These are phyloP conservation scores for Carollia perspicillata DNA, from an alignment of 2,113 vertebrate genomes.

Conservation along the genomic window DNA sequence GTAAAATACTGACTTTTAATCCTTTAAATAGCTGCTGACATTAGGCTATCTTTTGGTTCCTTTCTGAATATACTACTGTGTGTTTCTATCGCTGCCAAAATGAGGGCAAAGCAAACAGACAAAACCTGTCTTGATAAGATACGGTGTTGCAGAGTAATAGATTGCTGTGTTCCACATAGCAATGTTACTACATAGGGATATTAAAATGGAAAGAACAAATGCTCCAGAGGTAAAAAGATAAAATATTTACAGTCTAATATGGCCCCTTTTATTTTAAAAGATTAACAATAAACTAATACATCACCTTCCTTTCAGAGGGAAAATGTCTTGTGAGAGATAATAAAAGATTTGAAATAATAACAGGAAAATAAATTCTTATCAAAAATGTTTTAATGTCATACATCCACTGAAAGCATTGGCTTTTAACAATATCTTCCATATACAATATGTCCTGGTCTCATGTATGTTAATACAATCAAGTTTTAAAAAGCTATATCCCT, in stretches of 20 bases:
- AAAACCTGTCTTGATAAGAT: background rate
- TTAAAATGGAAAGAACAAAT: background rate
- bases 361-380: background rate
- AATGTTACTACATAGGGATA: background rate
- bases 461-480: background rate
- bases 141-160: background rate
- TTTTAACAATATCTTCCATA: background rate
- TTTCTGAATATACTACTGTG: background rate
- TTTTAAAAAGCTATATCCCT: background rate
- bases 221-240: background rate
- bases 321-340: background rate
- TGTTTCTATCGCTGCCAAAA: background rate
- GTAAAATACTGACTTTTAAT: constrained; percentile 4
- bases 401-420: background rate
- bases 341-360: background rate
- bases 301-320: background rate
- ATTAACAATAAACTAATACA: constrained; percentile 5
- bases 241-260: background rate
- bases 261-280: background rate
- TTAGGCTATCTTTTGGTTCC: background rate
- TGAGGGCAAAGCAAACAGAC: background rate
- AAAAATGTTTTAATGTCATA: background rate
- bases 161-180: background rate
- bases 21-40: background rate
- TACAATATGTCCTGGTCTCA: background rate